Base-by-base conservation (phyloP, 2,797 vertebrate species). In the Muscicapa comitata region DNA sequence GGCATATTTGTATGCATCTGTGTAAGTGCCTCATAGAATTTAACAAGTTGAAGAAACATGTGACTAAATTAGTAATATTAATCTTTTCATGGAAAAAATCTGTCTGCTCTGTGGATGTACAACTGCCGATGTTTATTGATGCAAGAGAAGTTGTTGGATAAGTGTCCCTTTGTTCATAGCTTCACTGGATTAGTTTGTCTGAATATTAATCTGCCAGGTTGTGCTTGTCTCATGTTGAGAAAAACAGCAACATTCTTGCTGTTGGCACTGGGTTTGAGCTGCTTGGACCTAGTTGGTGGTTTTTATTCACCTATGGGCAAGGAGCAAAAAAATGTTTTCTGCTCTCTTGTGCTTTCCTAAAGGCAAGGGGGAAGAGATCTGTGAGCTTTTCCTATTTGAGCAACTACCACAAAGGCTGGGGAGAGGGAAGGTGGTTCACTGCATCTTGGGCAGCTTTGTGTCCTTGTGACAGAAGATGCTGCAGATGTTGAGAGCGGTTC, bases 1-100 rank as follows among this genome's bases (percentile, higher is more conserved):
- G 62, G 35, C 38, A 37, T 83, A 84, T 94, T 94, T 94, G 54
- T 75, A 72, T 93, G 85, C 73, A 68, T 86, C 90, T 76, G 31
- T 90, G 50, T 68, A 79, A 95, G 59, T 73, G 31, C 80, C 45
- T 87, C 26, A 1, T 59, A 84, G 90, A 87, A 82, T 95, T 87
- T 95, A 88, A 85, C 77, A 95, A 75, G 77, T 33, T 78, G 92
- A 76, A 92, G 66, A 81, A 93, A 92, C 1, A 1, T 47, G 40
- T 71, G 74, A 86, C 75, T 84, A 61, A 88, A 90, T 11, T 47
- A 94, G 45, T 73, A 80, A 50, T 37, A 40, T 71, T 53, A 90
- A 88, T 87, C 62, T 77, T 85, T 78, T 61, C 2, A 17, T 53
- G 58, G 54, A 59, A 62, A 81, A 54, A 57, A 33, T 16, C 8